Evolutionary conservation across 2,888 invertebrate genomes (phyloP).

Genomic region (Petrophora chlorosata): DNA sequence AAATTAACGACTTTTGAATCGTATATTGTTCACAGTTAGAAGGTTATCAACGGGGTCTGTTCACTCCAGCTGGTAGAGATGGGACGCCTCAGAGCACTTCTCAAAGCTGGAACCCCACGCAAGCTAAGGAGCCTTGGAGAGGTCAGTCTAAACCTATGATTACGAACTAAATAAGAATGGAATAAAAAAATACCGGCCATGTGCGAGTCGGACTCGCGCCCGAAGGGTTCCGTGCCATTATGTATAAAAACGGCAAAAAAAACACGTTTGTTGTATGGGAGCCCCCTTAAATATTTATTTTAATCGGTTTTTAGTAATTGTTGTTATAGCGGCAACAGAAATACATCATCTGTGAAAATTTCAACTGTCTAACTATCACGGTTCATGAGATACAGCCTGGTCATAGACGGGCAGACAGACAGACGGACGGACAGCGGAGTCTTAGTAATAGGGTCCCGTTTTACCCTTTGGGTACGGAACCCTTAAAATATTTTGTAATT

Average conservation of each 20-base stretch:
- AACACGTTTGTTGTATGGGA: neutral
- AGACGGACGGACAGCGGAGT: too few relatives aligned
- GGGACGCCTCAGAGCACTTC: constrained; percentile 57
- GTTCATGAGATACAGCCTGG: too few relatives aligned
- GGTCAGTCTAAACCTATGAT: constrained; percentile 37
- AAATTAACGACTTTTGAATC: neutral
- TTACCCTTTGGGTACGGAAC: too few relatives aligned
- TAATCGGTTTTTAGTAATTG: too few relatives aligned
- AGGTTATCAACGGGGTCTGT: constrained; percentile 53
- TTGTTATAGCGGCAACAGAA: too few relatives aligned
- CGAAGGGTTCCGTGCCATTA: neutral
- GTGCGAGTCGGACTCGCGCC: neutral
- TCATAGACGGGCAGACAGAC: too few relatives aligned
- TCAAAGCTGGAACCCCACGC: constrained; percentile 50
- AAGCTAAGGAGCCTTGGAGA: constrained; percentile 54
- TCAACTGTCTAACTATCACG: too few relatives aligned
- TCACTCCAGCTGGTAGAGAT: constrained; percentile 56
- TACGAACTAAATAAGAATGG: neutral
- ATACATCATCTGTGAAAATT: too few relatives aligned
- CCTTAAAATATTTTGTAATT: too few relatives aligned
- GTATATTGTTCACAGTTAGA: constrained; percentile 44
- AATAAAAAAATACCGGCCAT: neutral
- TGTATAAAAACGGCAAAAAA: neutral
- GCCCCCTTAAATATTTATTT: neutral
- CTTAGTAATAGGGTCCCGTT: too few relatives aligned